Percentiles rank a stretch among this genome's conserved stretches.
phyloP scores from a whole-genome alignment of 2,113 vertebrate species.

The Tringa solitaria region DNA sequence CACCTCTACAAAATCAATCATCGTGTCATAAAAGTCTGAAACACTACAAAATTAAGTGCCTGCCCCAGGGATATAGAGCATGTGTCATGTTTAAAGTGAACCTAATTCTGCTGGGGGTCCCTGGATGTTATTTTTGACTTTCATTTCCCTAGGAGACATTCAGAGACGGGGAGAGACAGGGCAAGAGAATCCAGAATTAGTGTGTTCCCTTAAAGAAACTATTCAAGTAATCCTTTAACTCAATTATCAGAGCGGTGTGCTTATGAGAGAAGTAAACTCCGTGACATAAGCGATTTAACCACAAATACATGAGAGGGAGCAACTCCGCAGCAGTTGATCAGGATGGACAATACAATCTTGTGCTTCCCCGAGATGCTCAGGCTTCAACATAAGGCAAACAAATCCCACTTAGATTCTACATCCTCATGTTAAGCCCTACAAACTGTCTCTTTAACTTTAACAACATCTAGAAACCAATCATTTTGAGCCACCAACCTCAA shows the following conservation, averaged over 20 bases:
- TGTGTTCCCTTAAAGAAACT: not conserved
- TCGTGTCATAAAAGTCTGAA: conserved; percentile 44
- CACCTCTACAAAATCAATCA: conserved; percentile 60
- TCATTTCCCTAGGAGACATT: not conserved
- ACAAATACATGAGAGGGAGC: not conserved
- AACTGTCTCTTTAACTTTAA: not conserved
- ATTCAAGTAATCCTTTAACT: not conserved
- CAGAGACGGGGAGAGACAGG: not conserved
- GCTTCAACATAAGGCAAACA: not conserved
- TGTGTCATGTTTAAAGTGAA: conserved; percentile 34
- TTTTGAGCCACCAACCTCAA: not conserved
- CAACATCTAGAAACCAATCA: not conserved
- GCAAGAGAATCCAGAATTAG: not conserved
- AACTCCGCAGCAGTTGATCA: not conserved
- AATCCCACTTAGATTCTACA: not conserved
- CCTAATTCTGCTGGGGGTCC: not conserved
- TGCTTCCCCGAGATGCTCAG: not conserved
- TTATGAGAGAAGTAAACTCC: not conserved
- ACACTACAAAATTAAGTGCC: conserved; percentile 30
- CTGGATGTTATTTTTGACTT: conserved; percentile 30
- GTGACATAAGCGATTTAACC: not conserved
- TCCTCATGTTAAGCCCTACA: not conserved
- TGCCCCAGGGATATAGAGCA: conserved; percentile 29
- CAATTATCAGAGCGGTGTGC: not conserved
- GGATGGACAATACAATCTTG: not conserved